phyloP scores from a whole-genome alignment of 1,140 invertebrate genomes.

The Drosophila triauraria region DNA sequence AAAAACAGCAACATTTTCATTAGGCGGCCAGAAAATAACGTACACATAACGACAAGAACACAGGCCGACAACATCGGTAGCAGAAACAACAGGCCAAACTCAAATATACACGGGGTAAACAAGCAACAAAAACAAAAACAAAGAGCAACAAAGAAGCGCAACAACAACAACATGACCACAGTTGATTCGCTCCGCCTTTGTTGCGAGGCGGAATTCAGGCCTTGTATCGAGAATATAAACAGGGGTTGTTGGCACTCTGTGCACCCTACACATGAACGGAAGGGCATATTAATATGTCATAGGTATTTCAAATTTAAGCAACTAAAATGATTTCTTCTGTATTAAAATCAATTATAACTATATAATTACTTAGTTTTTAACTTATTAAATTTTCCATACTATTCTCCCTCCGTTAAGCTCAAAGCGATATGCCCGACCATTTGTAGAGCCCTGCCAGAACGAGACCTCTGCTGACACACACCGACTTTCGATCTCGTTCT shows the following conservation, averaged over 20 bases:
- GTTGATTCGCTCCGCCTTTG: constrained; percentile 49
- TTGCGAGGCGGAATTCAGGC: constrained; percentile 44
- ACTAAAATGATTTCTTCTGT: no score
- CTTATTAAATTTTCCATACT: background rate
- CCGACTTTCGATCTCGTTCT: constrained; percentile 58
- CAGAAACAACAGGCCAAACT: constrained; percentile 39
- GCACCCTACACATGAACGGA: constrained; percentile 19
- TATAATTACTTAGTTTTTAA: background rate
- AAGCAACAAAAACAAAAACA: constrained; percentile 47
- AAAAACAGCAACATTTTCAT: constrained; percentile 85
- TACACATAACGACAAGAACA: constrained; percentile 67
- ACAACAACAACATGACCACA: constrained; percentile 28
- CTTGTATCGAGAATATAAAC: background rate
- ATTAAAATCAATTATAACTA: no score
- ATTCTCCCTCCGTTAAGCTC: background rate
- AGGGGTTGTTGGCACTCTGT: background rate
- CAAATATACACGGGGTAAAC: constrained; percentile 34
- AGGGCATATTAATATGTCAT: background rate
- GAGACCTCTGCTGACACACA: constrained; percentile 38
- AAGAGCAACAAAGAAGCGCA: constrained; percentile 32
- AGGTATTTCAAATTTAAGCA: background rate
- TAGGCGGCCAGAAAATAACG: constrained; percentile 80
- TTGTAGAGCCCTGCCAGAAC: constrained; percentile 52
- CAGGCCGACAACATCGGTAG: constrained; percentile 30
- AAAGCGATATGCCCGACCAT: background rate